Evolutionary conservation across 2,797 vertebrate species (phyloP), one percentile per base, ranked within the genome.

Genomic region (Cossypha dichroa): DNA sequence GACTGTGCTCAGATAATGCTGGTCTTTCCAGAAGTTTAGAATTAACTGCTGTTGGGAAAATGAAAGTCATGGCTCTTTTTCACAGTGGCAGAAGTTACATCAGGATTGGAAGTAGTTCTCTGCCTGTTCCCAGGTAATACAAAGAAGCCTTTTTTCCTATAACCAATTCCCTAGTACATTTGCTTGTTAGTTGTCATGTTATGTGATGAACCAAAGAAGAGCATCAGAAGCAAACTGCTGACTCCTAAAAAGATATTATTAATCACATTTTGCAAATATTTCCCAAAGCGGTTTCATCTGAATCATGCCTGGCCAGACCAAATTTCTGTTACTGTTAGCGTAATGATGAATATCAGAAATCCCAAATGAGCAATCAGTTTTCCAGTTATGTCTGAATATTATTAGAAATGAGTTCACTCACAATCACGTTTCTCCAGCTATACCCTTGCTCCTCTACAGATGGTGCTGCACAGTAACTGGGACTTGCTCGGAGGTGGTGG

Each of bases 341-440:
- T n/a, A 40, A 72, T 18, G 14, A 69, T 63, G 76, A 66, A 13
- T 31, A 29, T 51, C 12, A 79, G 13, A 88, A 92, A 69, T 79
- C 34, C 49, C 34, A 85, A 84, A 70, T 11, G 16, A 62, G 31
- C 26, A 81, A 21, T 20, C 4, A 34, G 2, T 52, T 74, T 76
- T 45, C 59, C 43, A 33, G 76, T 64, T 59, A 52, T 31, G 4
- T 16, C 40, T 76, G 51, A 55, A 22, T 72, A 1, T 26, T 72
- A 11, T 1, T 11, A n/a, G 43, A 21, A 17, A 21, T 16, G 29
- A 5, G 13, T 67, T 48, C 72, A 97, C 99, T 98, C 96, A 99
- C 99, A 46, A 97, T 34, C 28, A 96, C 29, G 7, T 98, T 98
- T 51, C 95, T 98, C 98, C 99, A 99, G 62, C 98, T 98, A 10